Conservation (phyloP, 1,140 invertebrate species). For the Lysiphlebus fabarum region DNA sequence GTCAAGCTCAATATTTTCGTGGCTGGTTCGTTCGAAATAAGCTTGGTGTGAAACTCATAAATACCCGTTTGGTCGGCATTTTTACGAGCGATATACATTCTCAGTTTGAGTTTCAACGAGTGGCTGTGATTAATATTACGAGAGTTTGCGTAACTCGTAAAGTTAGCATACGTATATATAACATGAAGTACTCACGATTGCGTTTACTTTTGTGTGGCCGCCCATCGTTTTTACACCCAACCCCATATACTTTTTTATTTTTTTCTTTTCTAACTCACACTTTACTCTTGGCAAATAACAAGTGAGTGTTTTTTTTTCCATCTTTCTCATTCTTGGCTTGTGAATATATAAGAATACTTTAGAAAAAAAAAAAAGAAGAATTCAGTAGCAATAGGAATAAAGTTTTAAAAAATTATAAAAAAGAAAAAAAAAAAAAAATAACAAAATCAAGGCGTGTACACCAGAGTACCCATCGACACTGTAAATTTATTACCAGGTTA, state of each 20-base stretch:
- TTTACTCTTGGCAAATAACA: no score
- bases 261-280: background rate
- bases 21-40: constrained; percentile 23
- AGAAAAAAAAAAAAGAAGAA: constrained; percentile 6
- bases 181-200: constrained; percentile 24
- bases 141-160: constrained; percentile 53
- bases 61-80: constrained; percentile 37
- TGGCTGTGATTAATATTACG: constrained; percentile 53
- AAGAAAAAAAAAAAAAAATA: background rate
- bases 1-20: constrained; percentile 18
- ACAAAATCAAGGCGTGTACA: constrained; percentile 7
- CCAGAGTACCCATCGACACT: constrained; percentile 42
- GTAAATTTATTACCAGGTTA: constrained; percentile 51
- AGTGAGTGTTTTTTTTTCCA: background rate
- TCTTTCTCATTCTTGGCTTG: constrained; percentile 15
- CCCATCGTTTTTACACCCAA: constrained; percentile 4
- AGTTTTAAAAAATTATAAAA: background rate
- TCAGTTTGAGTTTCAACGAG: constrained; percentile 43
- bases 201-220: constrained; percentile 18
- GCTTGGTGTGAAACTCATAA: constrained; percentile 41
- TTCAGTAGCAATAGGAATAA: constrained; percentile 1
- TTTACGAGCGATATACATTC: constrained; percentile 42
- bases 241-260: background rate
- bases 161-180: constrained; percentile 45
- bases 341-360: background rate